Percentiles rank a stretch among this genome's conserved stretches.
Evolutionary conservation across 2,888 invertebrate species (phyloP).

Genomic region (Drosophila setosimentum): DNA sequence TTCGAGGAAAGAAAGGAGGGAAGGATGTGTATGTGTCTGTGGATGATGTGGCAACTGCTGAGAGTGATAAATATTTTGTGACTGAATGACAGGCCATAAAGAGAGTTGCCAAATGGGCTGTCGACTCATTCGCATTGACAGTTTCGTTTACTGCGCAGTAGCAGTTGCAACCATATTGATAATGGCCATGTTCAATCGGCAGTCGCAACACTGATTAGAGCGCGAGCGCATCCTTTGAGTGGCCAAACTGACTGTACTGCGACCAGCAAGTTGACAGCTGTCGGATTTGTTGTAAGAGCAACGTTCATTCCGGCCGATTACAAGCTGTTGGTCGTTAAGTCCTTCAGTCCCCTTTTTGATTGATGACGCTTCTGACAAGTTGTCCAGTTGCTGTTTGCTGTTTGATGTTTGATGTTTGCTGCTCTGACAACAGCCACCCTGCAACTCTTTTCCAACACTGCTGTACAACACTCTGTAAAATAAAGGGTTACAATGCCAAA

Average conservation of each 20-base stretch:
- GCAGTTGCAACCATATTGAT: slow-evolving; percentile 37
- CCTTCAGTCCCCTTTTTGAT: slow-evolving; percentile 48
- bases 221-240: slow-evolving; percentile 63
- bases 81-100: slow-evolving; percentile 70
- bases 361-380: slow-evolving; percentile 50
- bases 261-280: slow-evolving; percentile 62
- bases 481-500: slow-evolving; percentile 61
- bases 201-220: slow-evolving; percentile 47
- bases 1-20: neutral
- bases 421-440: slow-evolving; percentile 38
- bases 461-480: neutral
- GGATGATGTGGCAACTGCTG: slow-evolving; percentile 20
- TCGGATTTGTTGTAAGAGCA: slow-evolving; percentile 62
- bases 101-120: slow-evolving; percentile 14
- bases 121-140: slow-evolving; percentile 23
- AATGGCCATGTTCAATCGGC: slow-evolving; percentile 56
- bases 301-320: slow-evolving; percentile 42
- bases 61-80: slow-evolving; percentile 76
- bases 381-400: slow-evolving; percentile 36
- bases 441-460: slow-evolving; percentile 52
- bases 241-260: slow-evolving; percentile 51
- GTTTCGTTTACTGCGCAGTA: slow-evolving; percentile 12
- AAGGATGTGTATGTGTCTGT: slow-evolving; percentile 13
- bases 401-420: neutral
- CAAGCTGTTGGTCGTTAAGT: slow-evolving; percentile 19